A percentile compares a stretch with the other conserved stretches of the same genome.
phyloP scores from a whole-genome alignment of 2,113 vertebrate genomes.

The Sinocyclocheilus rhinocerous region DNA sequence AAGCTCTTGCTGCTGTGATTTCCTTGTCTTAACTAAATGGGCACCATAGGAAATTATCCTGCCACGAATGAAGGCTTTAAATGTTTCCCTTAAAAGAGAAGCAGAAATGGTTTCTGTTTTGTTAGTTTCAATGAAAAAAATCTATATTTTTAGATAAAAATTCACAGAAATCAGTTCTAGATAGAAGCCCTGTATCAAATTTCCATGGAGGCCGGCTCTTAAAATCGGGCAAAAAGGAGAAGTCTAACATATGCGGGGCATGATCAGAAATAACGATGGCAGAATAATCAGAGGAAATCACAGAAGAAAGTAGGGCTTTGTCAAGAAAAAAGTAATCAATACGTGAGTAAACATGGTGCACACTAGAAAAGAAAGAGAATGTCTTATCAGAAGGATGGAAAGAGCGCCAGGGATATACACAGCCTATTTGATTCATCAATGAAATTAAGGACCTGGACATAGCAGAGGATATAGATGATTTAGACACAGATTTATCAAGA shows the following conservation, averaged over 20 bases:
- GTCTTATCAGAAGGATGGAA: constrained; percentile 2
- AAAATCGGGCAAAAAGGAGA: background rate
- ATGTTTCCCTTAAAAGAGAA: constrained; percentile 21
- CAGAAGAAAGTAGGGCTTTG: background rate
- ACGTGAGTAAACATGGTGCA: background rate
- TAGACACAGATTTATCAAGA: constrained; percentile 22
- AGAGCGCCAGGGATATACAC: constrained; percentile 20
- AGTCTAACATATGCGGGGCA: constrained; percentile 6
- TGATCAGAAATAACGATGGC: background rate
- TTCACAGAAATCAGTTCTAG: background rate
- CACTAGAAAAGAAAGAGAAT: constrained; percentile 26
- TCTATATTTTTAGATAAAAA: constrained; percentile 20
- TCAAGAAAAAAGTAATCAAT: constrained; percentile 42
- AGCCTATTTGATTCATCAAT: constrained; percentile 31
- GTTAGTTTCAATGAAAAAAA: constrained; percentile 30
- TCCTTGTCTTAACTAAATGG: background rate
- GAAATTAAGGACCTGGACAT: background rate
- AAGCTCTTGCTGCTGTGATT: background rate
- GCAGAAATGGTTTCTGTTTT: background rate
- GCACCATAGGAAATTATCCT: background rate
- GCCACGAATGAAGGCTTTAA: background rate
- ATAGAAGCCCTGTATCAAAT: background rate
- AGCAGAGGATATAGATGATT: background rate
- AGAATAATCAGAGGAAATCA: constrained; percentile 14
- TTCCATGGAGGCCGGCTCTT: background rate